Evolutionary conservation across 2,888 invertebrate genomes (phyloP).

Genomic region (Tipula unca): DNA sequence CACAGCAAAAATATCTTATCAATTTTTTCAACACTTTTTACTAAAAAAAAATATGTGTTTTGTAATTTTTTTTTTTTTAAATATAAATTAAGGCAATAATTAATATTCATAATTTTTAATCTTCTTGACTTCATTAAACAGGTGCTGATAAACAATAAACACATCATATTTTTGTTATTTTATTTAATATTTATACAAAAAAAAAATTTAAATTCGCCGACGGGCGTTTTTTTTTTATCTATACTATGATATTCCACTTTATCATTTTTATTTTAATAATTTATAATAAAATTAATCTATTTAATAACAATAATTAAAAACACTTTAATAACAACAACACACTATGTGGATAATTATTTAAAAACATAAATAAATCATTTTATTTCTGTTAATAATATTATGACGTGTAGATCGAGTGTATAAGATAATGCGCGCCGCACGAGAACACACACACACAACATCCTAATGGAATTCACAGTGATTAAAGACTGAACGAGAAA

Average conservation of each 20-base stretch:
- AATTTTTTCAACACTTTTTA: slow-evolving; percentile 2
- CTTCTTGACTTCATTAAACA: not conserved
- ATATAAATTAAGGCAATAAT: not conserved
- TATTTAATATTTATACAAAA: not conserved
- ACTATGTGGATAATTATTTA: no score
- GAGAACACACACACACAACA: not conserved
- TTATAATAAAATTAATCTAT: not conserved
- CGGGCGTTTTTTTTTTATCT: not conserved
- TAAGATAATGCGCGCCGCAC: not conserved
- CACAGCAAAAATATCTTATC: no score
- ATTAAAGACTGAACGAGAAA: not conserved
- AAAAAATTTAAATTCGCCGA: not conserved
- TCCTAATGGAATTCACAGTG: not conserved
- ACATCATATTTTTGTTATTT: not conserved
- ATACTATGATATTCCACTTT: not conserved
- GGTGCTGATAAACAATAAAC: not conserved
- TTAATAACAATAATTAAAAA: not conserved
- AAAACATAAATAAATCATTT: not conserved
- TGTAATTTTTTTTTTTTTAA: not conserved
- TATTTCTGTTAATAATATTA: no score
- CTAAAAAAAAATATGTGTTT: not conserved
- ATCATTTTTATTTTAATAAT: not conserved
- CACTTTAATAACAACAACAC: not conserved
- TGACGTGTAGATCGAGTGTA: not conserved
- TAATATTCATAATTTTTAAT: not conserved